Evolutionary conservation across 2,888 invertebrate genomes (phyloP).

Genomic region (Ennomos quercinarius): DNA sequence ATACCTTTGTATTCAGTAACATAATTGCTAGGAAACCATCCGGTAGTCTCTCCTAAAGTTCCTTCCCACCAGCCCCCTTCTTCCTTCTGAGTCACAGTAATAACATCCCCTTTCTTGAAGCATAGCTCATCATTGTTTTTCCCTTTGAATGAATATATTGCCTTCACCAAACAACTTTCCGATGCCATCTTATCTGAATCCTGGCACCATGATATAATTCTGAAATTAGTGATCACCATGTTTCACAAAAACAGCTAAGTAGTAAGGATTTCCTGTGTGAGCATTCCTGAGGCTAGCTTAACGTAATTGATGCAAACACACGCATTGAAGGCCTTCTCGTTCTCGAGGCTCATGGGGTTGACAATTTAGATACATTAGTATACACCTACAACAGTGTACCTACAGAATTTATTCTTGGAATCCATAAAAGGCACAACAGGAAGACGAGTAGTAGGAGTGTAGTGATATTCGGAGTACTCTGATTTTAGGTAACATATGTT

Average conservation of each 20-base stretch:
- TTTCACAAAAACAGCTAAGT: slow-evolving; percentile 19
- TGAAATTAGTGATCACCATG: slow-evolving; percentile 43
- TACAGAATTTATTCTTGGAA: slow-evolving; percentile 43
- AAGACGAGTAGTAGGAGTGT: slow-evolving; percentile 34
- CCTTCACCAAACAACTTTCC: slow-evolving; percentile 91
- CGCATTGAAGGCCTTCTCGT: background rate
- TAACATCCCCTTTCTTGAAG: slow-evolving; percentile 98
- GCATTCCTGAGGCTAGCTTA: slow-evolving; percentile 10
- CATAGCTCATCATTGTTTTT: slow-evolving; percentile 99
- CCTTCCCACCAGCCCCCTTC: slow-evolving; percentile 99
- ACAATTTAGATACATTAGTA: slow-evolving; percentile 10
- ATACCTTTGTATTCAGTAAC: slow-evolving; percentile 94
- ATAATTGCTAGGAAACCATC: slow-evolving; percentile 99
- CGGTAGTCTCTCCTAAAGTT: slow-evolving; percentile 96
- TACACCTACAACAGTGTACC: slow-evolving; percentile 1
- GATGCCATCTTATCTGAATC: slow-evolving; percentile 79
- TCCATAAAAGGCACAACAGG: slow-evolving; percentile 44
- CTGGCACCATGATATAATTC: slow-evolving; percentile 63
- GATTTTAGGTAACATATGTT: background rate
- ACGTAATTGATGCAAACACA: slow-evolving; percentile 2
- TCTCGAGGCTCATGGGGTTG: slow-evolving; percentile 6
- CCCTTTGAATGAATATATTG: slow-evolving; percentile 97
- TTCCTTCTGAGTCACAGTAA: slow-evolving; percentile 97
- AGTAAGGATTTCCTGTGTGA: slow-evolving; percentile 19
- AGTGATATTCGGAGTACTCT: slow-evolving; percentile 3